Base-by-base conservation (phyloP, 2,113 vertebrate species). In the Puffinus mauretanicus region DNA sequence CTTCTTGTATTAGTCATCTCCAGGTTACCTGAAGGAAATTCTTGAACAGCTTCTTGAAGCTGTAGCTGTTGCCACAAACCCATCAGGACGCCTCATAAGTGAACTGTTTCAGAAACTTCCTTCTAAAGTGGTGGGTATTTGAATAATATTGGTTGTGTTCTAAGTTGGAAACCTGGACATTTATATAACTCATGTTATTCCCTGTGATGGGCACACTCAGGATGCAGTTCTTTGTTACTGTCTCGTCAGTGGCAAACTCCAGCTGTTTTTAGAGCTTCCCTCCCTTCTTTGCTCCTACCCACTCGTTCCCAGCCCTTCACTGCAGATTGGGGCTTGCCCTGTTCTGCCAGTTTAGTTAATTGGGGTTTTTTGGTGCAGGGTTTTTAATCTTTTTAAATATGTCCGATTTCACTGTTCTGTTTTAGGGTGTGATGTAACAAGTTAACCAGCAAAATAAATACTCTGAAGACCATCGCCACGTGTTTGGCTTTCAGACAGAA, bases 31-130 rank as follows among this genome's bases (percentile, higher is more conserved):
- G 97, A 99, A 99, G 95, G 99, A 99, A 88, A 98, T 99, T 82
- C 97, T 99, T 16, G 99, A 99, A 78, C 99, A 99, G 98, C 99
- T 99, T 72, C 99, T 99, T 19, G 99, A 99, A 96, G 98, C 99
- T 57, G 96, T 99, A 95, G 98, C 98, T 96, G 98, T 98, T 72
- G 98, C 99, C 94, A 98, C 98, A 62, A 99, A 99, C 96, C 99
- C 99, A 29, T 98, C 98, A 36, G 99, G 99, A 71, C 99, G 96
- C 49, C 98, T 99, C 58, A 98, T 99, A 96, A 99, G 99, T 72
- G 99, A 99, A 91, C 99, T 99, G 66, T 99, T 99, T 97, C 99
- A 99, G 98, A 99, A 99, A 88, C 98, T 99, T 96, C 99, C 99
- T 90, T 99, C 99, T 86, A 99, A 99, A 99, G 98, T 99, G 98